Conservation (phyloP, 2,888 invertebrate genomes). For the Dynastes tityus region DNA sequence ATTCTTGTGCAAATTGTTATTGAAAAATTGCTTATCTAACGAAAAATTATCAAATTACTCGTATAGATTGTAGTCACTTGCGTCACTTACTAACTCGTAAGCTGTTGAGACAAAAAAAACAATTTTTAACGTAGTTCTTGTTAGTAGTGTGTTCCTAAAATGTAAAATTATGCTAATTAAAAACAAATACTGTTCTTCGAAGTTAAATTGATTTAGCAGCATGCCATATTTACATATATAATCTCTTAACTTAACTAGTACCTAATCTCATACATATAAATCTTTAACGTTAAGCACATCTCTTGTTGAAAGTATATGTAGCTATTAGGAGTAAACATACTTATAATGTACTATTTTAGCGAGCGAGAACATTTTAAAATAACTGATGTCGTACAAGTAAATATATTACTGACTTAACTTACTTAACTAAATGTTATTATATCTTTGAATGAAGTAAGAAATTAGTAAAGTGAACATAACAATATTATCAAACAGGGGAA, state of each 20-base stretch:
- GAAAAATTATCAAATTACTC: constrained; percentile 14
- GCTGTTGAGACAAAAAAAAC: background rate
- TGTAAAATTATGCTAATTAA: constrained; percentile 2
- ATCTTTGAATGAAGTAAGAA: constrained; percentile 7
- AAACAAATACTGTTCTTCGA: constrained; percentile 17
- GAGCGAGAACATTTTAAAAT: constrained; percentile 19
- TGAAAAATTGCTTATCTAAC: constrained; percentile 25
- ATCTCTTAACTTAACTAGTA: constrained; percentile 16
- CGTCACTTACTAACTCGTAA: background rate
- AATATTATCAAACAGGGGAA: constrained; percentile 28
- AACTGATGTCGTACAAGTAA: constrained; percentile 15
- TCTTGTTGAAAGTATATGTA: constrained; percentile 32
- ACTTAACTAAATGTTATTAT: constrained; percentile 20
- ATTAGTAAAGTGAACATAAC: constrained; percentile 35
- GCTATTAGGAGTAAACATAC: constrained; percentile 19
- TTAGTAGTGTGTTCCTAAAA: constrained; percentile 6
- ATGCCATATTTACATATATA: constrained; percentile 32
- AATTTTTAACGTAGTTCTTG: background rate
- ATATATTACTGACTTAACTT: constrained; percentile 15
- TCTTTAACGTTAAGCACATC: constrained; percentile 33
- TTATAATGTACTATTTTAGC: constrained; percentile 33
- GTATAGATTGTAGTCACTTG: background rate
- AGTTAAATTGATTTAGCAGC: constrained; percentile 30
- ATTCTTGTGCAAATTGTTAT: constrained; percentile 33
- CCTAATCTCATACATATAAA: constrained; percentile 29